These are phyloP conservation scores for Otocyon megalotis DNA, from an alignment of 2,113 vertebrate species.

Conservation along the genomic window DNA sequence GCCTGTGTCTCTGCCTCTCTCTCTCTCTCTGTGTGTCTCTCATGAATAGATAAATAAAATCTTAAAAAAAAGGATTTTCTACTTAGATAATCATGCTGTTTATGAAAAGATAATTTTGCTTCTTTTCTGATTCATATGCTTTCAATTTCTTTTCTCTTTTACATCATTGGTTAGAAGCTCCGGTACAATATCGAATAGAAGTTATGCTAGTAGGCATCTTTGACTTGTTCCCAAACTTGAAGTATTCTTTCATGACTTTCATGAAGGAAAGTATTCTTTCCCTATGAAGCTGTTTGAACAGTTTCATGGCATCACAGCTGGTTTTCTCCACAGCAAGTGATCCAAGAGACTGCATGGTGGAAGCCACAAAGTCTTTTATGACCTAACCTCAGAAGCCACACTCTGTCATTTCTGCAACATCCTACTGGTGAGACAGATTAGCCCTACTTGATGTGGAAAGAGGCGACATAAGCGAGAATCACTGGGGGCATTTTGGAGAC, in stretches of 20 bases:
- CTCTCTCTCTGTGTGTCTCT: no score
- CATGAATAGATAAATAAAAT: no score
- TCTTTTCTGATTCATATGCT: background rate
- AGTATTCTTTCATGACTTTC: background rate
- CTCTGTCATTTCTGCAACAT: background rate
- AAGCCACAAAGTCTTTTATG: background rate
- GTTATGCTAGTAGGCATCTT: background rate
- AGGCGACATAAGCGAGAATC: background rate
- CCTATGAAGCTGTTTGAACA: background rate
- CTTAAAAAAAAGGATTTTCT: background rate
- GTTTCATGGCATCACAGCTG: background rate
- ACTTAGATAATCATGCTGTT: background rate
- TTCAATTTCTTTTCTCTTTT: background rate
- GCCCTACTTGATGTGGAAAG: background rate
- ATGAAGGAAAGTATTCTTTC: background rate
- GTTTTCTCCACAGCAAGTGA: background rate
- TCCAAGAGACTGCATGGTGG: background rate
- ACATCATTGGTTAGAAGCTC: background rate
- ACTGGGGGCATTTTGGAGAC: background rate
- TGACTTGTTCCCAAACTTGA: background rate
- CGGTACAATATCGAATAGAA: background rate
- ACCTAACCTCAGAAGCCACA: background rate
- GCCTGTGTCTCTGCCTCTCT: no score
- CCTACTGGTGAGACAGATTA: background rate
- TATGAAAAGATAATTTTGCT: conserved; percentile 1